Evolutionary conservation across 2,113 vertebrate species (phyloP), one percentile per base, ranked within the genome.

Genomic region (Aramus guarauna): DNA sequence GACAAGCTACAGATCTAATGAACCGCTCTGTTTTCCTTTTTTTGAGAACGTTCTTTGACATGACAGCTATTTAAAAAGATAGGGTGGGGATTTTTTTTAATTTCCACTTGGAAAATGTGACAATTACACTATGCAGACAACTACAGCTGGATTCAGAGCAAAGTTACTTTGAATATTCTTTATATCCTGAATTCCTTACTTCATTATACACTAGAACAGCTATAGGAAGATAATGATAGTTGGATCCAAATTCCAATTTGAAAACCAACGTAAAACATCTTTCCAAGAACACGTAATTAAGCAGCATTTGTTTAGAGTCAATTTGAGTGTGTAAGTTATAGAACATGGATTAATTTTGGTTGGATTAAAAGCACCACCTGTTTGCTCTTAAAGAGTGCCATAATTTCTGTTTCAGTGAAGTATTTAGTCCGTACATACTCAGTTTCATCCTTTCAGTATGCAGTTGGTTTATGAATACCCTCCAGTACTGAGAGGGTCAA

Each of bases 341-440:
- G 93, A 98, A 95, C 97, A 76, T 4, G 53, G 96, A 96, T 97
- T 98, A 97, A 97, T 98, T 97, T 97, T 90, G 74, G 90, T 91
- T 62, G 85, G 95, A 97, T 97, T 98, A 97, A 97, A 97, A 98
- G 83, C 79, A 94, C 95, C 98, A 98, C 98, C 98, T 98, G 97
- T 95, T 98, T 29, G 0, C 47, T 92, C 79, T 90, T 95, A 94
- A 68, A 68, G 63, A 45, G 62, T 11, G 8, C 62, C 63, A 29
- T 67, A 41, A 96, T 95, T 97, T 96, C 76, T 81, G 73, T 91
- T 93, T 92, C 88, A 84, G 66, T 34, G 37, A 91, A 41, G 52
- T 92, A 53, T 90, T 96, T 92, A 87, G 89, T 95, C 92, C 74
- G 81, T 53, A 19, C 11, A 15, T 29, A 48, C 83, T 92, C 77